These are phyloP conservation scores for Tachina lurida DNA, from an alignment of 2,888 invertebrate genomes.

Conservation along the genomic window DNA sequence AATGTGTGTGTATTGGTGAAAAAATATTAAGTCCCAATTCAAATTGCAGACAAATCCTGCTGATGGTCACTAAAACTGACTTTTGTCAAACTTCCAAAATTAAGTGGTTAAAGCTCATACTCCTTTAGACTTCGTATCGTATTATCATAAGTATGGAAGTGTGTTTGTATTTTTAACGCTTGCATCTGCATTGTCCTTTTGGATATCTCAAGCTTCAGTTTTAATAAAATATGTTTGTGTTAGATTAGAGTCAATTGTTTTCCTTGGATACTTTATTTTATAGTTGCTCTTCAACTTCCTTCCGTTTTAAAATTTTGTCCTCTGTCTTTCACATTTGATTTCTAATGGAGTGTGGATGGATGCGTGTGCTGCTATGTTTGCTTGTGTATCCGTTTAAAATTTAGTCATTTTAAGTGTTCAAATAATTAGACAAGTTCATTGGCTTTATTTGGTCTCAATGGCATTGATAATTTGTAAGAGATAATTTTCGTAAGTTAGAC, in stretches of 20 bases:
- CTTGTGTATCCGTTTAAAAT: not conserved
- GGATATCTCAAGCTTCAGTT: constrained; percentile 36
- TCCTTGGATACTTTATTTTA: constrained; percentile 48
- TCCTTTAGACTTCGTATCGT: not conserved
- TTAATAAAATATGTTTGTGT: constrained; percentile 63
- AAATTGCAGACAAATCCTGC: constrained; percentile 45
- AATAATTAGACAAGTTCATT: constrained; percentile 62
- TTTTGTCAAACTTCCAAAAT: constrained; percentile 63
- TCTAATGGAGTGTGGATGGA: not conserved
- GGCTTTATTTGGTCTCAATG: constrained; percentile 34
- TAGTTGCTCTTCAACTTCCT: constrained; percentile 31
- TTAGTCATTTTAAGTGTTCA: constrained; percentile 24
- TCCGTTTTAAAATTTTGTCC: constrained; percentile 35
- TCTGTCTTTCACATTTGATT: constrained; percentile 1
- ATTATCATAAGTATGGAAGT: not conserved
- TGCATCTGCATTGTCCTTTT: constrained; percentile 18
- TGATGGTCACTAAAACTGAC: constrained; percentile 54
- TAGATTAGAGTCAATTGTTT: constrained; percentile 64
- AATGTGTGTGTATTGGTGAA: constrained; percentile 7
- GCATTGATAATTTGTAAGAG: constrained; percentile 12
- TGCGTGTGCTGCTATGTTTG: not conserved
- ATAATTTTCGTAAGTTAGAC: not conserved
- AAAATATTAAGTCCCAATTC: constrained; percentile 51
- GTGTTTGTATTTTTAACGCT: not conserved
- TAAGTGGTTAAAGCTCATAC: constrained; percentile 49